A percentile compares a stretch with the other conserved stretches of the same genome.
These are phyloP conservation scores for Paedocypris sp. DNA, from an alignment of 2,113 vertebrate species.

Conservation along the genomic window DNA sequence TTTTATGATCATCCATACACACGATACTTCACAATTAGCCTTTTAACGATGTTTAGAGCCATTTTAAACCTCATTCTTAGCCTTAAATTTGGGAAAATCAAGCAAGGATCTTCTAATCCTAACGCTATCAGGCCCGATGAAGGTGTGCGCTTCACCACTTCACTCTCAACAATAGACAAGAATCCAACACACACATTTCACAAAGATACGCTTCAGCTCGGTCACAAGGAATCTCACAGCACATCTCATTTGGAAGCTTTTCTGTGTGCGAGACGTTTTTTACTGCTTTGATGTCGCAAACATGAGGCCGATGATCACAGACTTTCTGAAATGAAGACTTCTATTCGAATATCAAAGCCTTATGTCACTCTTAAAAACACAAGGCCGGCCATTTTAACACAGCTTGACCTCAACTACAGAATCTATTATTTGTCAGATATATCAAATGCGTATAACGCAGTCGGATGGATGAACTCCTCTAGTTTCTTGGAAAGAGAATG, in stretches of 20 bases:
- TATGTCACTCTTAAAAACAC: background rate
- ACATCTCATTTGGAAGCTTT: background rate
- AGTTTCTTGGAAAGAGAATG: slow-evolving; percentile 9
- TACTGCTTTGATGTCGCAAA: slow-evolving; percentile 8
- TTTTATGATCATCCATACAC: too few relatives aligned
- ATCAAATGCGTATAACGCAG: too few relatives aligned
- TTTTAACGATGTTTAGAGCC: too few relatives aligned
- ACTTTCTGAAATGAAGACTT: background rate
- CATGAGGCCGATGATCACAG: background rate
- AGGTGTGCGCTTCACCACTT: too few relatives aligned
- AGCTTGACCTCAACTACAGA: background rate
- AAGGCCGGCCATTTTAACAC: background rate
- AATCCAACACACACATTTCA: background rate
- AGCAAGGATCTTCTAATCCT: too few relatives aligned
- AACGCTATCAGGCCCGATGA: too few relatives aligned
- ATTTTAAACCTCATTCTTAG: too few relatives aligned
- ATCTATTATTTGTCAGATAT: slow-evolving; percentile 7
- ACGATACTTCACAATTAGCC: too few relatives aligned
- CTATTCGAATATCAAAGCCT: background rate
- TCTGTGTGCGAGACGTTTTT: background rate
- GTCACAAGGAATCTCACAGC: background rate
- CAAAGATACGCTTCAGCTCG: background rate
- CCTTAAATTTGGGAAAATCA: too few relatives aligned
- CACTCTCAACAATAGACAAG: too few relatives aligned
- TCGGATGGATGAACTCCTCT: background rate